Conservation (phyloP, 2,113 vertebrate species). For the Pollimyrus isidori region DNA sequence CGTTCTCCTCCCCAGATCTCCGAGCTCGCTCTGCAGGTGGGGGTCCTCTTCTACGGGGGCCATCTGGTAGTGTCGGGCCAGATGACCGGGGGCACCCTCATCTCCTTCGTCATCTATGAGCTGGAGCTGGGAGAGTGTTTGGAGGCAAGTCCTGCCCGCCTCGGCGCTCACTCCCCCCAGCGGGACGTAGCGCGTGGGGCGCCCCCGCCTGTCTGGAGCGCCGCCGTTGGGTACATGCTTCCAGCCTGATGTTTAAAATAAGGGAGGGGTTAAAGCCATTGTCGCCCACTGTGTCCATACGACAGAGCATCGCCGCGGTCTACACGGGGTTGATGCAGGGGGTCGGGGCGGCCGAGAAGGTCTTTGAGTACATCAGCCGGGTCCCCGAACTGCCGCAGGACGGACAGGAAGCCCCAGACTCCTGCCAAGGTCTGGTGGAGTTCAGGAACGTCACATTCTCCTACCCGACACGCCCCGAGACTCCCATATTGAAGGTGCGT, state of each 20-base stretch:
- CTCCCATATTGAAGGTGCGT: slow-evolving; percentile 79
- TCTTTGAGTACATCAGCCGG: slow-evolving; percentile 89
- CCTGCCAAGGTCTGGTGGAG: slow-evolving; percentile 76
- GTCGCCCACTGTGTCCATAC: rapidly evolving
- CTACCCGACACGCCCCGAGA: slow-evolving; percentile 77
- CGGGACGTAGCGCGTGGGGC: not conserved
- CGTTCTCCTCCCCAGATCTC: slow-evolving; percentile 65
- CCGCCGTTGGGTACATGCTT: no score
- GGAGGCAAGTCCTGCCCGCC: slow-evolving; percentile 62
- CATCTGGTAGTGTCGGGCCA: slow-evolving; percentile 82
- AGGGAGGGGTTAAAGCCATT: no score
- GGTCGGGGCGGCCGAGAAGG: slow-evolving; percentile 90
- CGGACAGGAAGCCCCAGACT: slow-evolving; percentile 70
- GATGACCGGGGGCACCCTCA: slow-evolving; percentile 77
- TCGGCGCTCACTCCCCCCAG: not conserved
- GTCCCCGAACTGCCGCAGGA: slow-evolving; percentile 67
- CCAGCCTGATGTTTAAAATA: not conserved
- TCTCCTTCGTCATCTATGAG: slow-evolving; percentile 88
- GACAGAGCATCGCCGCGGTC: slow-evolving; percentile 80
- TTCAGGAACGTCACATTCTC: slow-evolving; percentile 82
- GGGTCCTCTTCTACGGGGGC: slow-evolving; percentile 87
- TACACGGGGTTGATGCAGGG: slow-evolving; percentile 96
- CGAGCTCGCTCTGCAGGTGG: slow-evolving; percentile 76
- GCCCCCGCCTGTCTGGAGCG: not conserved
- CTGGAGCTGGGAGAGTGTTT: slow-evolving; percentile 84